Evolutionary conservation across 1,140 invertebrate species (phyloP).

Genomic region (Brachionus paranguensis): DNA sequence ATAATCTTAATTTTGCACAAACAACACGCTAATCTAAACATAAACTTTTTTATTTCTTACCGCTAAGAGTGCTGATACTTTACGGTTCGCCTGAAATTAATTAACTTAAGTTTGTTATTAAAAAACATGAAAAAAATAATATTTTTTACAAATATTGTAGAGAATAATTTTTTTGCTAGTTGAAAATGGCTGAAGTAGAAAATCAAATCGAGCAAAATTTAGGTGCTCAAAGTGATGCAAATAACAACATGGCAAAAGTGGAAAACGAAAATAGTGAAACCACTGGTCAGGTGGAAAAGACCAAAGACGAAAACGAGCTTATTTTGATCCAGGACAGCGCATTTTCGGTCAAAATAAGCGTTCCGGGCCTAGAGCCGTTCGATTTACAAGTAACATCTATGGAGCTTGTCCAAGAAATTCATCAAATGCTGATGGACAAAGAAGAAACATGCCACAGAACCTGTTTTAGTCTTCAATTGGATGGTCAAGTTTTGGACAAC

Average conservation of each 20-base stretch:
- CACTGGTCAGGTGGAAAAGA: background rate
- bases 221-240: background rate
- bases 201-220: background rate
- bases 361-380: constrained; percentile 25
- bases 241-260: constrained; percentile 11
- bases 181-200: constrained; percentile 8
- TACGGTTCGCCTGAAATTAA: background rate
- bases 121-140: background rate
- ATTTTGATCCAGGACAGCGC: constrained; percentile 37
- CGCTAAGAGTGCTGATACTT: background rate
- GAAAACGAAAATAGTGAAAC: background rate
- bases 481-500: constrained; percentile 86
- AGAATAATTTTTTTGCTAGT: background rate
- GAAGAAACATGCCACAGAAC: constrained; percentile 96
- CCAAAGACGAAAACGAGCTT: constrained; percentile 31
- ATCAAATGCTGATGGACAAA: constrained; percentile 91
- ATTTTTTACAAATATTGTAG: background rate
- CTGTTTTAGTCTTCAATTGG: constrained; percentile 91
- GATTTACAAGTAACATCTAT: constrained; percentile 37
- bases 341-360: constrained; percentile 35
- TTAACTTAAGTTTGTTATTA: background rate
- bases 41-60: background rate
- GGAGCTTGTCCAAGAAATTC: constrained; percentile 92
- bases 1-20: background rate
- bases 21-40: background rate